A percentile compares a stretch with the other conserved stretches of the same genome.
Evolutionary conservation across 30 jellyfish, hydroid and myxozoan species (phyloP).

Genomic region (Aurelia aurita): DNA sequence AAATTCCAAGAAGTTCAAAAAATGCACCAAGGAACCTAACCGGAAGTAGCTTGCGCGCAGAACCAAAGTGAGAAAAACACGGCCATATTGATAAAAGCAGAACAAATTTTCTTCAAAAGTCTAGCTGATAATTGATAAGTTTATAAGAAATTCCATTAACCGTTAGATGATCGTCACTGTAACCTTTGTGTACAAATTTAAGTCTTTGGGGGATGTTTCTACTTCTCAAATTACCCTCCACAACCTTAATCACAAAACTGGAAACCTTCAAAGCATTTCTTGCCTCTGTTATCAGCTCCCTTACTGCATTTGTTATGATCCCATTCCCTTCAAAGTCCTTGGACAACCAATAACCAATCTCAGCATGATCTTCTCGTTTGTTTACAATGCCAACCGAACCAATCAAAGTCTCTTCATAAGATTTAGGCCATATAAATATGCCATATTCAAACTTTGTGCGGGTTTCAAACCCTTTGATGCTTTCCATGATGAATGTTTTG

Average conservation of each 20-base stretch:
- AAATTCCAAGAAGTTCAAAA: too few species aligned
- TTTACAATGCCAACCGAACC: constrained; percentile 22
- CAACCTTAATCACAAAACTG: constrained; percentile 9
- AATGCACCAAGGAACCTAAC: too few species aligned
- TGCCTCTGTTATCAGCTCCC: constrained; percentile 14
- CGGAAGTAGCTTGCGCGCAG: too few species aligned
- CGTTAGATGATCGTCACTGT: not conserved
- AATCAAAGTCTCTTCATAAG: not conserved
- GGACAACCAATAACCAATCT: constrained; percentile 39
- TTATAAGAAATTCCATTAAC: constrained; percentile 1
- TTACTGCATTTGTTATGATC: constrained; percentile 10
- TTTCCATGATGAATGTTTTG: not conserved
- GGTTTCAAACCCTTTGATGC: constrained; percentile 4
- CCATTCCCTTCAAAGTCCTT: constrained; percentile 26
- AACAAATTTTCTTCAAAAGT: not conserved
- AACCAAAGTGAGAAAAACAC: too few species aligned
- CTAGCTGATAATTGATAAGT: constrained; percentile 3
- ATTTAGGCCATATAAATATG: not conserved
- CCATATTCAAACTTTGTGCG: constrained; percentile 29
- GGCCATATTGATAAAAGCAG: too few species aligned
- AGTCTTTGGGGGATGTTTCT: constrained; percentile 36
- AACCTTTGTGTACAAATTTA: not conserved
- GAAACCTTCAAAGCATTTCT: not conserved
- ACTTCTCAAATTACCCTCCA: constrained; percentile 4
- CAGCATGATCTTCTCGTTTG: not conserved